A percentile compares a stretch with the other conserved stretches of the same genome.
Conservation (phyloP, 2,113 vertebrate genomes). For the Himantopus leucocephalus region DNA sequence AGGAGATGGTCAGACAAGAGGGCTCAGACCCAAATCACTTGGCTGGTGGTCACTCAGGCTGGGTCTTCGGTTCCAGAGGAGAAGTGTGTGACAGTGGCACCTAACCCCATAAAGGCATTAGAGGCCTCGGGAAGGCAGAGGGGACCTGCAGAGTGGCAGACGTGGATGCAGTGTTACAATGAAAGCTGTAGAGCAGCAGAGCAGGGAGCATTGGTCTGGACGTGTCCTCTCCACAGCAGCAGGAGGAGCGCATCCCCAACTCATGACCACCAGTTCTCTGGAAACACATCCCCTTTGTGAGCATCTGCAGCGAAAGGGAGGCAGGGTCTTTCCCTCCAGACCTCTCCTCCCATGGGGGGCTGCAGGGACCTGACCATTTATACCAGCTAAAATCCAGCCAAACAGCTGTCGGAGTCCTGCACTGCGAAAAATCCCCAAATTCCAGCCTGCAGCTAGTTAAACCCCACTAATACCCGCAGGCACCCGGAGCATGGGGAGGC, state of each 20-base stretch:
- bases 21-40: background rate
- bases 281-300: fast-evolving
- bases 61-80: background rate
- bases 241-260: background rate
- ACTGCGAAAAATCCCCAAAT: fast-evolving
- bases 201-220: background rate
- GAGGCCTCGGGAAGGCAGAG: background rate
- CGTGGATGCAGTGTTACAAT: background rate
- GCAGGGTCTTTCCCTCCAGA: background rate
- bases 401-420: fast-evolving
- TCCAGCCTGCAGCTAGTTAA: background rate
- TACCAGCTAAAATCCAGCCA: background rate
- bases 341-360: background rate
- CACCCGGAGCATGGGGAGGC: fast-evolving
- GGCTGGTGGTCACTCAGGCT: background rate
- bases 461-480: background rate
- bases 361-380: background rate
- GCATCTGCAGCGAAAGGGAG: background rate
- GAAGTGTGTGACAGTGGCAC: background rate
- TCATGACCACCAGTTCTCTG: fast-evolving
- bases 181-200: background rate
- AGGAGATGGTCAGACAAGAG: background rate
- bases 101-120: background rate
- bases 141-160: background rate
- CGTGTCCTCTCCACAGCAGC: background rate